phyloP scores from a whole-genome alignment of 2,797 vertebrate species.

The Crenichthys baileyi region DNA sequence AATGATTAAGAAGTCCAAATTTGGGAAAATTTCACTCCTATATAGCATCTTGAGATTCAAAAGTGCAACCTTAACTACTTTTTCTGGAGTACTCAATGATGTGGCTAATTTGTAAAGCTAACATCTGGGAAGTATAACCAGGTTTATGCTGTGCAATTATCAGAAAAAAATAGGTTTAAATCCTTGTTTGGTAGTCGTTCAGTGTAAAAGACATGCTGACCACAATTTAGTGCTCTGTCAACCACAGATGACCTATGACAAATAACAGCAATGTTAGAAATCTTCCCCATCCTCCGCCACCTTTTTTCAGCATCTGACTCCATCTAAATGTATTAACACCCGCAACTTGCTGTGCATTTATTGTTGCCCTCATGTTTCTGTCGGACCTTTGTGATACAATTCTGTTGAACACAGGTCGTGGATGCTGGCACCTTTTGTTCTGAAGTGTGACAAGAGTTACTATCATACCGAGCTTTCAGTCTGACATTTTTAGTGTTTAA shows the following conservation, averaged over 20 bases:
- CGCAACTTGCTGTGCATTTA: not conserved
- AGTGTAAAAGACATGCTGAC: no score
- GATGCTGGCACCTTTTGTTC: not conserved
- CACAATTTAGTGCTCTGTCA: not conserved
- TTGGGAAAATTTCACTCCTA: no score
- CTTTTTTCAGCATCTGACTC: not conserved
- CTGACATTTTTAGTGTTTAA: not conserved
- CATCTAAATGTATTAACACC: not conserved
- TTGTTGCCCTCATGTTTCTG: not conserved
- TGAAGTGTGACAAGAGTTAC: not conserved
- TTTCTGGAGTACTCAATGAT: no score
- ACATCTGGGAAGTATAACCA: no score
- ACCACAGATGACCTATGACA: not conserved
- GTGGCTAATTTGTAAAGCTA: no score
- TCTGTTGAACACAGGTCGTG: not conserved
- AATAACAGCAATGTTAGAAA: not conserved
- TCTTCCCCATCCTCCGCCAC: not conserved
- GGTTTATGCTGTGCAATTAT: no score
- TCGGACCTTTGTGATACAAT: not conserved
- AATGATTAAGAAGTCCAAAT: no score
- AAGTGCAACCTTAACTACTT: no score
- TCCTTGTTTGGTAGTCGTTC: no score
- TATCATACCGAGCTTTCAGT: not conserved
- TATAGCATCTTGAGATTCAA: no score
- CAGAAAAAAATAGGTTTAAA: no score